phyloP scores from a whole-genome alignment of 2,797 vertebrate species.

The Myotis planiceps region DNA sequence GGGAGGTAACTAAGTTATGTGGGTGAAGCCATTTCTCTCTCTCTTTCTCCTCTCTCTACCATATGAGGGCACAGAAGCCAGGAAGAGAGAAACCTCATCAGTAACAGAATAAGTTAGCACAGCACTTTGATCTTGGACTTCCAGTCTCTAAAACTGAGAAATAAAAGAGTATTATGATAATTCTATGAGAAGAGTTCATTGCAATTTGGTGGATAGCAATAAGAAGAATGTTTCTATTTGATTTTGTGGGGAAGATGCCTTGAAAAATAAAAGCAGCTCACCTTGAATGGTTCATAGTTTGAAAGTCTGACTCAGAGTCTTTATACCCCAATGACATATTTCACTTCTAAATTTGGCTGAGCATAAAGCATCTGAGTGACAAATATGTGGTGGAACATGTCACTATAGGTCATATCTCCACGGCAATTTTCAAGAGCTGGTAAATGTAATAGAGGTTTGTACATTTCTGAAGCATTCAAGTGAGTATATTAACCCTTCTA shows the following conservation, averaged over 20 bases:
- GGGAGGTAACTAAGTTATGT: neutral
- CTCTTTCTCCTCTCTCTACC: neutral
- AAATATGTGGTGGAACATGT: slow-evolving; percentile 5
- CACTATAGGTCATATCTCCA: slow-evolving; percentile 8
- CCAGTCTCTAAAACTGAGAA: neutral
- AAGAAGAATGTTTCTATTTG: neutral
- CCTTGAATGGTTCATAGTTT: neutral
- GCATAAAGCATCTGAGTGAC: slow-evolving; percentile 38
- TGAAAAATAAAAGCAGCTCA: slow-evolving; percentile 20
- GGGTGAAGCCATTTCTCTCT: neutral
- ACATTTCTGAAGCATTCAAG: slow-evolving; percentile 13
- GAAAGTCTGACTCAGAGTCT: slow-evolving; percentile 53
- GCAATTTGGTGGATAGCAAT: neutral
- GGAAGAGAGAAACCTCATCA: neutral
- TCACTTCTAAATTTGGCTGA: slow-evolving; percentile 49
- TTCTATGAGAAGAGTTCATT: neutral
- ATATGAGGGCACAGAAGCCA: neutral
- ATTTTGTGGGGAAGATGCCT: neutral
- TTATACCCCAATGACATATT: slow-evolving; percentile 40
- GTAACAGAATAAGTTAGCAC: neutral
- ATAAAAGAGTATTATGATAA: neutral
- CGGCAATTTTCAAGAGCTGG: neutral
- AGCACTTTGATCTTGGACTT: neutral
- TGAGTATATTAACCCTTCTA: neutral
- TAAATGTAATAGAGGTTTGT: slow-evolving; percentile 8